Percentiles rank a stretch among this genome's conserved stretches.
phyloP scores from a whole-genome alignment of 1,140 invertebrate species.

The Cyphomyrmex costatus region DNA sequence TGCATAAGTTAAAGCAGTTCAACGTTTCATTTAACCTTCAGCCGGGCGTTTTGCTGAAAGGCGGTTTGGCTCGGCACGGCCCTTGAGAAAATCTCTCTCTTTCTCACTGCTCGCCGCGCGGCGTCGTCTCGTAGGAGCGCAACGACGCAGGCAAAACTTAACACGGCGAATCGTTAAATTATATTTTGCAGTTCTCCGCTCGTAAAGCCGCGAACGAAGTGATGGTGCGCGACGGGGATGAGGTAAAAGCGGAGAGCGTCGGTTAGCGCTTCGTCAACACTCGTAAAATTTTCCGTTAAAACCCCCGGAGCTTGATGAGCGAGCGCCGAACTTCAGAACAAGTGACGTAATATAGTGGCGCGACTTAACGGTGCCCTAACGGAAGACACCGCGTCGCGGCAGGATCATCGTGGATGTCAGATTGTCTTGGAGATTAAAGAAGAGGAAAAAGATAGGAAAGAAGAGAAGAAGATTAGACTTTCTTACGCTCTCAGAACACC shows the following conservation, averaged over 20 bases:
- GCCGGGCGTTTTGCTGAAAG: constrained; percentile 36
- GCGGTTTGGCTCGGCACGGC: not conserved
- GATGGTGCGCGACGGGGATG: not conserved
- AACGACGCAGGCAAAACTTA: constrained; percentile 40
- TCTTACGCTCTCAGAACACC: not conserved
- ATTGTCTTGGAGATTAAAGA: constrained; percentile 11
- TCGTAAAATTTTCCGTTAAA: constrained; percentile 80
- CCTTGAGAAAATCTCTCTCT: constrained; percentile 41
- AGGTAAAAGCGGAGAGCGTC: constrained; percentile 62
- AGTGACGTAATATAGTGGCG: constrained; percentile 41
- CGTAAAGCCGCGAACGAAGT: constrained; percentile 59
- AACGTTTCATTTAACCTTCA: constrained; percentile 73
- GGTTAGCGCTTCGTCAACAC: constrained; percentile 76
- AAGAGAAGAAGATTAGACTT: constrained; percentile 15
- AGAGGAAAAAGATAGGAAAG: not conserved
- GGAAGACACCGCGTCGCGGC: not conserved
- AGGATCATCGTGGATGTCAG: constrained; percentile 5
- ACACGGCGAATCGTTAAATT: constrained; percentile 74
- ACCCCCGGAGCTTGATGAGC: constrained; percentile 62
- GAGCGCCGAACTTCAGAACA: constrained; percentile 72
- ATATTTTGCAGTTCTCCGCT: constrained; percentile 69
- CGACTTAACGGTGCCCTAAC: constrained; percentile 9
- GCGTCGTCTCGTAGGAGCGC: constrained; percentile 11
- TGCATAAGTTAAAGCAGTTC: constrained; percentile 67
- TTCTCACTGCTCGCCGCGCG: constrained; percentile 10